Evolutionary conservation across 2,113 vertebrate species (phyloP), one percentile per base, ranked within the genome.

Genomic region (Menura novaehollandiae): DNA sequence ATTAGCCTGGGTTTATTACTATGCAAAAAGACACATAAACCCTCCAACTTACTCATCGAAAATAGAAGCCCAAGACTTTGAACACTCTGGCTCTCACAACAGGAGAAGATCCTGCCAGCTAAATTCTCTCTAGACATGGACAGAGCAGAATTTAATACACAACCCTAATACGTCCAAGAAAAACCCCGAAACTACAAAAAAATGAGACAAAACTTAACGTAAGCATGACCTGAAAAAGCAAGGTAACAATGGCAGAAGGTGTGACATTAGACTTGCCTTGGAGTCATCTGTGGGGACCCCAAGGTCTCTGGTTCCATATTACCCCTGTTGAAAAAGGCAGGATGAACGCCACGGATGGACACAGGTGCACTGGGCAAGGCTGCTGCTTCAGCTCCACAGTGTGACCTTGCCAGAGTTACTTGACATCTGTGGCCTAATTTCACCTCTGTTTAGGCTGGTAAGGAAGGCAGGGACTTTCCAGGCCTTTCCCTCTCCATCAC

Each of bases 321-420:
- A 3, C 0, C 2, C 35, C 32, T 3, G 9, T 2, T 13, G 46
- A 3, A 10, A 24, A 56, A 24, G 19, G 9, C n/a, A 6, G 5
- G 16, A 39, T 11, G 82, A 79, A 60, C 47, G 49, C 28, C 64
- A 26, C 2, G 6, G 24, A 21, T 2, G 27, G 53, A 6, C 0
- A 33, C 59, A 26, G 73, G 68, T 13, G 46, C 58, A 17, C 0
- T 0, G 10, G 69, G 82, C 74, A 66, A 69, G 90, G 82, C 69
- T 56, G 85, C 88, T 55, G 85, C 59, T 77, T 30, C 89, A 71
- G 86, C 62, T 49, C 26, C 75, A 2, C 55, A 9, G 12, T 0
- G 2, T 4, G 60, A 92, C 55, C 74, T 71, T 53, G 86, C 86
- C 66, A 24, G 19, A 46, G 71, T 1, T 30, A 51, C 14, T 37